phyloP scores from a whole-genome alignment of 2,888 invertebrate species.

The Linyphia triangularis region DNA sequence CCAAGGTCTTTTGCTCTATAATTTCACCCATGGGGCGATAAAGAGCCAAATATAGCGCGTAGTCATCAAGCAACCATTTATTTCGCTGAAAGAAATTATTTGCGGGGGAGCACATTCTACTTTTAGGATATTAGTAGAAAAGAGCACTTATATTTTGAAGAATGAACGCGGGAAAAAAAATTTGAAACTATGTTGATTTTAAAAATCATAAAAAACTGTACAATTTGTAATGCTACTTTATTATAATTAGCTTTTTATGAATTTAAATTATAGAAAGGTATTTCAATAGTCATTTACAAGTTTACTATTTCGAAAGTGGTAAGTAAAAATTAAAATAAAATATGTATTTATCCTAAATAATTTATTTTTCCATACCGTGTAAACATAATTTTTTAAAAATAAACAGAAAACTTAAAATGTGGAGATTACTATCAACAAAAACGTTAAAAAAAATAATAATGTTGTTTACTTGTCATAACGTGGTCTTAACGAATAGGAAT shows the following conservation, averaged over 20 bases:
- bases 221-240: no score
- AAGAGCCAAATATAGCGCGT: slow-evolving; percentile 68
- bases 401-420: no score
- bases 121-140: slow-evolving; percentile 34
- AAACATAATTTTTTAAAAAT: no score
- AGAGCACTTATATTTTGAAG: slow-evolving; percentile 36
- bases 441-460: no score
- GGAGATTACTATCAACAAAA: no score
- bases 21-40: slow-evolving; percentile 70
- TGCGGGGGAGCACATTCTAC: slow-evolving; percentile 40
- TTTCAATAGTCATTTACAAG: not conserved
- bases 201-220: not conserved
- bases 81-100: slow-evolving; percentile 53
- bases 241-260: not conserved
- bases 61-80: slow-evolving; percentile 60
- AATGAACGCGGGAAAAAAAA: not conserved
- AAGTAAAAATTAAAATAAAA: no score
- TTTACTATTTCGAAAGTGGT: not conserved
- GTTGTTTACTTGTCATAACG: no score
- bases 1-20: slow-evolving; percentile 22
- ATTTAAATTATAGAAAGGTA: not conserved
- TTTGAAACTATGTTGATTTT: not conserved
- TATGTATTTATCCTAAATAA: no score
- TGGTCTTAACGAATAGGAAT: no score
- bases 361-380: no score